Evolutionary conservation across 2,888 invertebrate genomes (phyloP).

Genomic region (Phymatocera aterrima): DNA sequence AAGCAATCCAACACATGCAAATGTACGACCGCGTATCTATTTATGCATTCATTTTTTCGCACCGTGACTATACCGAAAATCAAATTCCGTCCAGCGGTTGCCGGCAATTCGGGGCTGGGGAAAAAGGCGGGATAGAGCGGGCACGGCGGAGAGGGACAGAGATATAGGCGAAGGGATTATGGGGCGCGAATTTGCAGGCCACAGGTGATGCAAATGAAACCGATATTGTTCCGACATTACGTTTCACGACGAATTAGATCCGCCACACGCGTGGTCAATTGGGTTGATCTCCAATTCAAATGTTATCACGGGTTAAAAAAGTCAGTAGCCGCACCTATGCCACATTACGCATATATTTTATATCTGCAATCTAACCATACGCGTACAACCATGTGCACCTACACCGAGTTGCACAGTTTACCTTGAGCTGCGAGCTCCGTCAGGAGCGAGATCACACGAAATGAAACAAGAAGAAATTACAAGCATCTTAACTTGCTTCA

Average conservation of each 20-base stretch:
- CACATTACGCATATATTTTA: not conserved
- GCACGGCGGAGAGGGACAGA: not conserved
- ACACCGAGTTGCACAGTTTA: not conserved
- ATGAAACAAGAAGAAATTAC: not conserved
- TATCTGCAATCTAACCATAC: not conserved
- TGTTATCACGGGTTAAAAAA: conserved; percentile 5
- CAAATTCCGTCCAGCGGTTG: not conserved
- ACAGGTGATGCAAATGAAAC: conserved; percentile 36
- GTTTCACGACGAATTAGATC: conserved; percentile 30
- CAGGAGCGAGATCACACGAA: not conserved
- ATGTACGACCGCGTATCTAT: no score
- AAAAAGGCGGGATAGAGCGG: not conserved
- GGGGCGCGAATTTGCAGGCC: conserved; percentile 22
- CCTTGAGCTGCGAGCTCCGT: not conserved
- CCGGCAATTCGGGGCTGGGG: not conserved
- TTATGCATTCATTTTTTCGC: no score
- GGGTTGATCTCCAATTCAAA: conserved; percentile 31
- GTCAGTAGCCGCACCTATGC: not conserved
- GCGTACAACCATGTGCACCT: not conserved
- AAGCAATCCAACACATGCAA: no score
- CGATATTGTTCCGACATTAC: conserved; percentile 21
- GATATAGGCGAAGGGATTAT: no score
- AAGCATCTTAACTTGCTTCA: not conserved
- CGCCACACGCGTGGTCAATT: conserved; percentile 24
- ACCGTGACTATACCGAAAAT: not conserved